Conservation (phyloP, 2,797 vertebrate species). For the Sebastes alutus region DNA sequence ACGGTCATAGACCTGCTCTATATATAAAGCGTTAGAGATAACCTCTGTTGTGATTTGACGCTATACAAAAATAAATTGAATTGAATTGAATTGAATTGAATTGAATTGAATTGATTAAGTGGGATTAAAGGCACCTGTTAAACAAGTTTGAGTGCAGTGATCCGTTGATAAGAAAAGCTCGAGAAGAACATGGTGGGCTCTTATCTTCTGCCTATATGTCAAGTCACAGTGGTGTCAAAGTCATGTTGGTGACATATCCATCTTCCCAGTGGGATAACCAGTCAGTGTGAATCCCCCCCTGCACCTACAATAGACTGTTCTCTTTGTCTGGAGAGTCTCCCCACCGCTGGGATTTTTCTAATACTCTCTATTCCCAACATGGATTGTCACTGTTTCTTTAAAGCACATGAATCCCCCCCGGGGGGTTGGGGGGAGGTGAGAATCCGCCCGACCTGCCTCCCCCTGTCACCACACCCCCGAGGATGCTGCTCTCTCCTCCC, state of each 20-base stretch:
- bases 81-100: no score
- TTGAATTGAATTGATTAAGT: neutral
- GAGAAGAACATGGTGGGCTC: neutral
- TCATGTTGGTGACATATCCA: slow-evolving; percentile 40
- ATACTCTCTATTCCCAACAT: slow-evolving; percentile 61
- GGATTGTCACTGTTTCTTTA: slow-evolving; percentile 56
- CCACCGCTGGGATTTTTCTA: slow-evolving; percentile 54
- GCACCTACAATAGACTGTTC: slow-evolving; percentile 32
- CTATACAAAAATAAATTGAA: no score
- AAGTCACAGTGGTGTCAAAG: slow-evolving; percentile 39
- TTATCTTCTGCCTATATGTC: slow-evolving; percentile 50
- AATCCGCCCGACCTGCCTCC: slow-evolving; percentile 19
- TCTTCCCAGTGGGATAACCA: slow-evolving; percentile 56
- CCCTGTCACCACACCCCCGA: slow-evolving; percentile 29
- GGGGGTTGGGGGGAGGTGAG: neutral
- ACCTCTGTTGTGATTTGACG: no score
- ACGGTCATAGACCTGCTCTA: no score
- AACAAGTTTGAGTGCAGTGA: neutral
- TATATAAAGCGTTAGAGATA: no score
- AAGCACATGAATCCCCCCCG: slow-evolving; percentile 50
- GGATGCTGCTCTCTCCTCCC: slow-evolving; percentile 28
- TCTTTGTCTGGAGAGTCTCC: slow-evolving; percentile 50
- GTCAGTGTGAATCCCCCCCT: slow-evolving; percentile 31
- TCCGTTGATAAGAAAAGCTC: neutral
- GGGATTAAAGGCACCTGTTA: neutral